Evolutionary conservation across 1,140 invertebrate species (phyloP), one percentile per base, ranked within the genome.

Genomic region (Physella acuta): DNA sequence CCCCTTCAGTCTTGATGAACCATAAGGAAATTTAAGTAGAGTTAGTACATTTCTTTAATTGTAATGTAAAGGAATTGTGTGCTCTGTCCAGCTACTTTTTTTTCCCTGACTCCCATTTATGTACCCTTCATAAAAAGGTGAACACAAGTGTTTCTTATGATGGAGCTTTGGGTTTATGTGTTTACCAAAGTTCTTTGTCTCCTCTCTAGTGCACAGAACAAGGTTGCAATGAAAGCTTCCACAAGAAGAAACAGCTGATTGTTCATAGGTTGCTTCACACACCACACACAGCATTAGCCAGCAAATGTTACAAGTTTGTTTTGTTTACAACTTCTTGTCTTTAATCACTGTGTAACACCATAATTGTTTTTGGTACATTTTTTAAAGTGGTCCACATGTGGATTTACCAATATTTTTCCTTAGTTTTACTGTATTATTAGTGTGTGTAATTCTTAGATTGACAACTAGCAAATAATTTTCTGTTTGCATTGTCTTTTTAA

Each of bases 241-340:
- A 51, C 61, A 63, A 63, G 44, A 63, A 63, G 33, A 62, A 51
- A 17, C 61, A 63, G 28, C 39, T 63, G 39, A 31, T 63, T 28
- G 44, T 31, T 34, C 61, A 63, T 63, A 44, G 33, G 39, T 24
- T 49, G 24, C 2, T 8, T 2, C 61, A 63, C 24, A 5, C 24
- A 11, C 4, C 4, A 16, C 37, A 51, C 16, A 24, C 37, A 16
- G 34, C 2, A 14, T 5, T 33, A 34, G 58, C 58, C 33, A 60
- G 34, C 5, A 60, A 60, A 60, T 60, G 58, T 60, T 24, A 60
- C 58, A 34, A 5, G 58, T 60, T 14, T 24, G 58, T 58, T 16
- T 3, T 11, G 52, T 55, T 14, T 55, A n/a, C n/a, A n/a, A n/a
- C n/a, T n/a, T n/a, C n/a, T n/a, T n/a, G n/a, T n/a, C n/a, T n/a